Base-by-base conservation (phyloP, 1,140 invertebrate genomes). In the Glossosoma conforme region DNA sequence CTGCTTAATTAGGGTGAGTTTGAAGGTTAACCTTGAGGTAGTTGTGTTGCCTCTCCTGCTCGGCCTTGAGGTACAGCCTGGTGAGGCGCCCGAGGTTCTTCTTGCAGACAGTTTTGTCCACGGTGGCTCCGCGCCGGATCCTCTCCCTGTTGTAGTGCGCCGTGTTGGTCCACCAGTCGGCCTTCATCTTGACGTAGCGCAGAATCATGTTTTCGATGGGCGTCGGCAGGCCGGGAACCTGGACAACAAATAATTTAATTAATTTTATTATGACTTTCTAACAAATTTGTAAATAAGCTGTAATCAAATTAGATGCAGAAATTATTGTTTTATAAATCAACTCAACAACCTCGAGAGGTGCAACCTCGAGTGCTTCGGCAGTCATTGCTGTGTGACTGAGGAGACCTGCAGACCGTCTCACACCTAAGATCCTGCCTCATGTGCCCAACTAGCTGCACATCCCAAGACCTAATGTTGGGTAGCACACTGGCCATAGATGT, bases 131-230 rank as follows among this genome's bases (percentile, higher is more conserved):
- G 50, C 91, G 80, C 1, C 92, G 79, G 32, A 97, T 95, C 59
- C 97, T 79, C 72, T 99, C 97, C 18, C 97, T 81, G 75, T 99
- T 99, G 69, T 99, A 99, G 75, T 99, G 97, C 1, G 97, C 97
- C 1, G 97, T 99, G 70, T 99, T 99, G 0, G 97, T 99, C 97
- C 97, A 99, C 97, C 97, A 99, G 72, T 99, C 97, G 1, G 97
- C 97, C 69, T 99, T 99, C 85, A 98, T 98, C 70, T 99, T 99
- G 0, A 99, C 97, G 70, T 98, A 99, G 32, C 97, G 82, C 14
- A 99, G 79, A 60, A 99, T 99, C 97, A 99, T 99, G 70, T 98
- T 99, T 74, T 99, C 97, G 62, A 99, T 98, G 0, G 97, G 97
- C 36, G 93, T 99, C 0, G 97, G 97, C 6, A 99, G 72, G 3